phyloP scores from a whole-genome alignment of 2,888 invertebrate genomes.

The Sialis fuliginosa region DNA sequence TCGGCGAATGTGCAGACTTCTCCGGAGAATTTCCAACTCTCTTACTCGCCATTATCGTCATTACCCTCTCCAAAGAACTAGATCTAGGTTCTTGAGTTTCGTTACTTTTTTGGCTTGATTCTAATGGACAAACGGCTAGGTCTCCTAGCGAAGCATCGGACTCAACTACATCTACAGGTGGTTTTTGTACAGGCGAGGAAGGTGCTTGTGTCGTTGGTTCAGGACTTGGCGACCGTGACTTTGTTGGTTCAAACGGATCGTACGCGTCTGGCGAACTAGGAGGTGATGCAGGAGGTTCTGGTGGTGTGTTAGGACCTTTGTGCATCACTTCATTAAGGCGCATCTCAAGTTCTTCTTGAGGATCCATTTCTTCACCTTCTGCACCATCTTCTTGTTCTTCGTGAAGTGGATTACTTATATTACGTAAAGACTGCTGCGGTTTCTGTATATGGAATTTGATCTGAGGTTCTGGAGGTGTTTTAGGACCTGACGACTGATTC shows the following conservation, averaged over 20 bases:
- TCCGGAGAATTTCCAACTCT: constrained; percentile 6
- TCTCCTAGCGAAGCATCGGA: constrained; percentile 7
- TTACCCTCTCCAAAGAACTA: constrained; percentile 38
- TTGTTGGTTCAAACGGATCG: constrained; percentile 84
- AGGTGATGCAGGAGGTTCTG: constrained; percentile 45
- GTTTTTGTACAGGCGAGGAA: constrained; percentile 1
- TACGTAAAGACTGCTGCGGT: constrained; percentile 28
- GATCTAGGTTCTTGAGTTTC: constrained; percentile 28
- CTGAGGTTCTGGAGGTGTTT: constrained; percentile 57
- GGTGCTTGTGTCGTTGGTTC: constrained; percentile 18
- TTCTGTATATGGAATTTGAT: constrained; percentile 41
- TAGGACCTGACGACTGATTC: constrained; percentile 38
- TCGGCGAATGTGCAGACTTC: constrained; percentile 14
- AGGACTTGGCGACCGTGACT: constrained; percentile 52
- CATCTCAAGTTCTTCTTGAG: constrained; percentile 14
- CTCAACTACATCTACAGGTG: constrained; percentile 4
- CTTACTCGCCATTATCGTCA: constrained; percentile 35
- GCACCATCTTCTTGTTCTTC: constrained; percentile 34
- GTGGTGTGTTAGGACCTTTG: constrained; percentile 56
- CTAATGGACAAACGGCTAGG: constrained; percentile 17
- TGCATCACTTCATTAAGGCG: constrained; percentile 20
- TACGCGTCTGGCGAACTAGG: constrained; percentile 67
- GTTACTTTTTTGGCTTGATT: constrained; percentile 30
- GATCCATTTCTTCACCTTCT: constrained; percentile 15
- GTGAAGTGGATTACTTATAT: constrained; percentile 39